Evolutionary conservation across 2,888 invertebrate genomes (phyloP).

Genomic region (Dastarcus helophoroides): DNA sequence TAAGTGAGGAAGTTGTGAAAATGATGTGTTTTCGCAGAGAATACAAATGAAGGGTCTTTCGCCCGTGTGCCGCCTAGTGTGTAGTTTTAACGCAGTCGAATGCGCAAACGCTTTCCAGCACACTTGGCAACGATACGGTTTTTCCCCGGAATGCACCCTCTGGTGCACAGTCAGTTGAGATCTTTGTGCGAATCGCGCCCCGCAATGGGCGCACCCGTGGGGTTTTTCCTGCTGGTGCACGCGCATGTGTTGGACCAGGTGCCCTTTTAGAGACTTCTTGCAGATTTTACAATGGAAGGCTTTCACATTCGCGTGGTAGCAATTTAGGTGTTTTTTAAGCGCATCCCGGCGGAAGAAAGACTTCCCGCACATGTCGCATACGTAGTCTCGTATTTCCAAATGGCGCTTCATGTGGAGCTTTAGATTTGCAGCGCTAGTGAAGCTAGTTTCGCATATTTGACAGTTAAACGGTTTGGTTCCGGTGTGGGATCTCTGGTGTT

Average conservation of each 20-base stretch:
- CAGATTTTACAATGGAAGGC: slow-evolving; percentile 72
- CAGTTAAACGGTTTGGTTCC: slow-evolving; percentile 63
- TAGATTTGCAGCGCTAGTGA: slow-evolving; percentile 53
- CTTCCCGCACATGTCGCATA: slow-evolving; percentile 71
- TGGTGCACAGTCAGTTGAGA: slow-evolving; percentile 76
- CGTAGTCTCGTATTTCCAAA: slow-evolving; percentile 61
- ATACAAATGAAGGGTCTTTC: slow-evolving; percentile 71
- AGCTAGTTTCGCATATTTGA: slow-evolving; percentile 57
- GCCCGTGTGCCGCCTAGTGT: slow-evolving; percentile 72
- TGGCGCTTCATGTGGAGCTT: slow-evolving; percentile 57
- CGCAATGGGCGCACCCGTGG: slow-evolving; percentile 67
- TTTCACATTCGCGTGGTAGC: slow-evolving; percentile 61
- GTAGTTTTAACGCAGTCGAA: slow-evolving; percentile 73
- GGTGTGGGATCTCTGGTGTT: slow-evolving; percentile 65
- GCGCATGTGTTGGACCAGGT: slow-evolving; percentile 71
- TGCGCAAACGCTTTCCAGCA: slow-evolving; percentile 72
- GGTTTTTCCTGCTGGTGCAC: slow-evolving; percentile 67
- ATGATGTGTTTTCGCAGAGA: slow-evolving; percentile 56
- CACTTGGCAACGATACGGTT: slow-evolving; percentile 73
- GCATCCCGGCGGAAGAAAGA: slow-evolving; percentile 64
- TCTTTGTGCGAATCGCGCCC: slow-evolving; percentile 69
- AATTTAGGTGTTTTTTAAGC: slow-evolving; percentile 62
- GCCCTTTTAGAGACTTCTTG: slow-evolving; percentile 69
- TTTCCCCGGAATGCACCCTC: slow-evolving; percentile 72
- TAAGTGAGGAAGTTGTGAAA: slow-evolving; percentile 74